Percentiles rank a stretch among this genome's conserved stretches.
Evolutionary conservation across 23 tunicate species (phyloP).

Genomic region (Oikopleura vanhoeffeni): DNA sequence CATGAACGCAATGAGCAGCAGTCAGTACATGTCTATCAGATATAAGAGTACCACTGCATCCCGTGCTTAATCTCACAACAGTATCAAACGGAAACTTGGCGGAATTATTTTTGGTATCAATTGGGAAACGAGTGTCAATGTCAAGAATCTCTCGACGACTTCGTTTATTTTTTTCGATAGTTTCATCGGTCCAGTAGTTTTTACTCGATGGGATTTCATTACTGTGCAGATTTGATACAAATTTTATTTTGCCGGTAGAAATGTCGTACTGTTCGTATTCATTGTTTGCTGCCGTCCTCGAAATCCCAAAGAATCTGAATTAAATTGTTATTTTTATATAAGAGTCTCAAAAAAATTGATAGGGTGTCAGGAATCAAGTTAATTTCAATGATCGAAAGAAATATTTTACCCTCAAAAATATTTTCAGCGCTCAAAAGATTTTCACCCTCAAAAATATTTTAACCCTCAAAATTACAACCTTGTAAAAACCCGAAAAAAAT

Average conservation of each 20-base stretch:
- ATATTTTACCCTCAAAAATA: no score
- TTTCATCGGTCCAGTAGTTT: not conserved
- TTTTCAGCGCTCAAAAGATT: no score
- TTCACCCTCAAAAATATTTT: no score
- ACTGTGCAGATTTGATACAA: not conserved
- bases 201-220: not conserved
- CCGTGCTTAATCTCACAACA: conserved; percentile 60
- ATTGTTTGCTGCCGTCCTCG: no score
- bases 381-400: no score
- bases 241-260: not conserved
- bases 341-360: no score
- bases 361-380: no score
- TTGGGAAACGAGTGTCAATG: conserved; percentile 45
- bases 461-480: no score
- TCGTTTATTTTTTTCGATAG: conserved; percentile 19
- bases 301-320: no score
- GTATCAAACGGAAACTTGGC: conserved; percentile 60
- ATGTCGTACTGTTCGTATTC: not conserved
- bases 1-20: conserved; percentile 88
- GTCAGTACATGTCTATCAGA: conserved; percentile 69
- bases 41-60: conserved; percentile 64
- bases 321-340: no score
- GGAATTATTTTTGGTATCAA: not conserved
- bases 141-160: conserved; percentile 31
- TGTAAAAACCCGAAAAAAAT: no score